Conservation (phyloP, 2,888 invertebrate species). For the Diadromus collaris region DNA sequence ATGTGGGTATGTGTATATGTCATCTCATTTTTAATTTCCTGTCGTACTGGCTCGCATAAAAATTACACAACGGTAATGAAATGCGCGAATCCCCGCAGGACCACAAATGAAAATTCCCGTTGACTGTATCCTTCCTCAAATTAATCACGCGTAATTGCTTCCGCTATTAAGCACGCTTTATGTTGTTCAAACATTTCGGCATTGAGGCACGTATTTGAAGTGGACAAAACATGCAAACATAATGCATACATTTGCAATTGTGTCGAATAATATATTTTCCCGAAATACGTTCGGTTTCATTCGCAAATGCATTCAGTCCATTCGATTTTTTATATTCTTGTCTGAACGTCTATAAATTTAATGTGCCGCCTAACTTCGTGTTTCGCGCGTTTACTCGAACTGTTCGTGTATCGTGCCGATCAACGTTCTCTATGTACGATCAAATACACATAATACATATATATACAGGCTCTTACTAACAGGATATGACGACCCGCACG, state of each 20-base stretch:
- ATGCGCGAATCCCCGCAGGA: too few species aligned
- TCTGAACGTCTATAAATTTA: background rate
- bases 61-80: too few species aligned
- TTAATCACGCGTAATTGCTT: background rate
- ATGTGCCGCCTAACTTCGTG: background rate
- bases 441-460: slow-evolving; percentile 31
- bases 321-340: background rate
- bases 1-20: too few species aligned
- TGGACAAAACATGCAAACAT: background rate
- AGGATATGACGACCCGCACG: slow-evolving; percentile 54
- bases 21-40: too few species aligned
- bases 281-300: background rate
- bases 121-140: background rate
- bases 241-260: background rate
- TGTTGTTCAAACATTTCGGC: too few species aligned
- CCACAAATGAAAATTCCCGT: background rate
- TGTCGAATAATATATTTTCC: background rate
- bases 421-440: slow-evolving; percentile 8
- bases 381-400: background rate
- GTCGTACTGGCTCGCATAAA: too few species aligned
- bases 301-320: background rate
- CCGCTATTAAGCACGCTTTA: background rate
- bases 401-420: background rate
- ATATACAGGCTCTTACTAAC: slow-evolving; percentile 46
- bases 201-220: background rate